A percentile compares a stretch with the other conserved stretches of the same genome.
These are phyloP conservation scores for Oligia strigilis DNA, from an alignment of 2,888 invertebrate species.

Conservation along the genomic window DNA sequence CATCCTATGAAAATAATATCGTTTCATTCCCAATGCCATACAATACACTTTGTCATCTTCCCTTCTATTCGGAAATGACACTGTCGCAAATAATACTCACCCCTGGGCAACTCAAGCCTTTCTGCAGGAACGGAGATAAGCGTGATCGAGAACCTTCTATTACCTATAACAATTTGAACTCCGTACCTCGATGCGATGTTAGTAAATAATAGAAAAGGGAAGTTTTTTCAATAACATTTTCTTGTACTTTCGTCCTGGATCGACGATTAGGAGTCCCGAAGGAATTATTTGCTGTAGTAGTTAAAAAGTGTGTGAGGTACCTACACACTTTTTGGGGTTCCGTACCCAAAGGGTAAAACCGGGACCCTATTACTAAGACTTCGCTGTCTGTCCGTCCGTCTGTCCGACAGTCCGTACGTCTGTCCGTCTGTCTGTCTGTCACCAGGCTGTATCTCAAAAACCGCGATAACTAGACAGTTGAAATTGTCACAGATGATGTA, in stretches of 20 bases:
- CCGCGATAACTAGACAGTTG: no score
- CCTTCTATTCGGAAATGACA: constrained; percentile 12
- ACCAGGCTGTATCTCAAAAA: no score
- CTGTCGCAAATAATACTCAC: constrained; percentile 37
- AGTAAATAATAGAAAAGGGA: constrained; percentile 43
- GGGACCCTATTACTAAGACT: no score
- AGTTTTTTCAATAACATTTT: constrained; percentile 44
- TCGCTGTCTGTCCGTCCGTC: no score
- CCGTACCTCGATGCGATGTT: constrained; percentile 40
- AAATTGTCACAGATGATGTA: no score
- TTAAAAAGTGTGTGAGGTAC: constrained; percentile 9
- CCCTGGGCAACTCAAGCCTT: constrained; percentile 46
- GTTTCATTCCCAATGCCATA: constrained; percentile 13
- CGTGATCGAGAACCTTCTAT: constrained; percentile 58
- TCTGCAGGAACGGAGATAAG: constrained; percentile 62
- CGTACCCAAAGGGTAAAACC: no score
- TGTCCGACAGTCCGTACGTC: no score
- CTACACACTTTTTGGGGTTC: no score
- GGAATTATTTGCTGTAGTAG: constrained; percentile 14
- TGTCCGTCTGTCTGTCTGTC: no score
- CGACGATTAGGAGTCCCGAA: not conserved
- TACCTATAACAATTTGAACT: constrained; percentile 40
- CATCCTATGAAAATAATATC: constrained; percentile 23
- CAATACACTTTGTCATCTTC: constrained; percentile 38
- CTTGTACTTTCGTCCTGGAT: constrained; percentile 23